A percentile compares a stretch with the other conserved stretches of the same genome.
Evolutionary conservation across 2,797 vertebrate genomes (phyloP).

Genomic region (Intellagama lesueurii): DNA sequence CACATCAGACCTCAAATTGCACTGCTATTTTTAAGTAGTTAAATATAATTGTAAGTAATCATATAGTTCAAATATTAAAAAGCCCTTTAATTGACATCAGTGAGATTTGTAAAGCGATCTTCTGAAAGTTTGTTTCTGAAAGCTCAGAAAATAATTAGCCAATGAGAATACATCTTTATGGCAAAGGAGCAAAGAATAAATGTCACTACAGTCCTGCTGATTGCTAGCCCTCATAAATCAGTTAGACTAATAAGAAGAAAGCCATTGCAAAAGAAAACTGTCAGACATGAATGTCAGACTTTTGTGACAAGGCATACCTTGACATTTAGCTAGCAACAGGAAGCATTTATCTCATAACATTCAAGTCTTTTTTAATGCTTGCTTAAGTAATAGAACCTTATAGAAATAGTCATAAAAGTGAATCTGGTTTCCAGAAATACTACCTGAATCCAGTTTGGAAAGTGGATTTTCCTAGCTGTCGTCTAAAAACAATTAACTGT

Average conservation of each 20-base stretch:
- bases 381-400: neutral
- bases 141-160: conserved; percentile 9
- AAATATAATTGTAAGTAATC: neutral
- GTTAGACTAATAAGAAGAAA: conserved; percentile 9
- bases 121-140: conserved; percentile 6
- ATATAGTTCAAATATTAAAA: neutral
- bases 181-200: conserved; percentile 10
- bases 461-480: neutral
- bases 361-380: neutral
- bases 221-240: neutral
- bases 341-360: neutral
- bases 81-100: conserved; percentile 10
- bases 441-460: neutral
- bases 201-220: conserved; percentile 18
- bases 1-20: neutral
- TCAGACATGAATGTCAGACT: conserved; percentile 17
- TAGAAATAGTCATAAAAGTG: conserved; percentile 21
- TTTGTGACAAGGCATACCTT: neutral
- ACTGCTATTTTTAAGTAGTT: neutral
- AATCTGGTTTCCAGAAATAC: neutral
- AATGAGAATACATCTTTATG: accelerated
- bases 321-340: conserved; percentile 18
- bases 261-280: conserved; percentile 24
- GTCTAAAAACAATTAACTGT: neutral
- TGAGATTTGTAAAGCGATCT: conserved; percentile 14